Conservation (phyloP, 2,888 invertebrate species). For the Eupithecia dodoneata region DNA sequence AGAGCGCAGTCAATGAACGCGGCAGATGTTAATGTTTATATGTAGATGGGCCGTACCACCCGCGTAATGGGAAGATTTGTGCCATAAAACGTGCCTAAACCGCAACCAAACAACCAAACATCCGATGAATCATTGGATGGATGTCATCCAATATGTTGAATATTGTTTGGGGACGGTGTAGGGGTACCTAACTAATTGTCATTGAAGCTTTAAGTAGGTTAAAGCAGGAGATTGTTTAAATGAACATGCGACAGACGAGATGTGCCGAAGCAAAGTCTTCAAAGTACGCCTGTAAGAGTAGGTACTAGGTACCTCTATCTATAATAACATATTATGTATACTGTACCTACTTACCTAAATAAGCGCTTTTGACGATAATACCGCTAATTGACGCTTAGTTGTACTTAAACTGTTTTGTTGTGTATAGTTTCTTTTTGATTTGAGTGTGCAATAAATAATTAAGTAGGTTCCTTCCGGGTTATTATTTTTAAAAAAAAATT, state of each 20-base stretch:
- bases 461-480: too few species aligned
- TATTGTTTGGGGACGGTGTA: neutral
- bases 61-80: constrained; percentile 10
- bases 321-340: too few species aligned
- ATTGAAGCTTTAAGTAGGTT: neutral
- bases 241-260: neutral
- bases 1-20: neutral
- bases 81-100: constrained; percentile 16
- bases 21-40: constrained; percentile 4
- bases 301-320: too few species aligned
- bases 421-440: too few species aligned
- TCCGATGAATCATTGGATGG: constrained; percentile 14
- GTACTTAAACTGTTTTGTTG: too few species aligned
- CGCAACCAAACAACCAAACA: neutral
- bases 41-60: neutral
- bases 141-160: constrained; percentile 16
- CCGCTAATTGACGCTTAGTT: too few species aligned
- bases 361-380: too few species aligned
- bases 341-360: too few species aligned
- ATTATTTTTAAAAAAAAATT: too few species aligned
- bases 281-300: neutral
- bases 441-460: too few species aligned
- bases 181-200: neutral
- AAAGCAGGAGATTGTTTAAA: neutral
- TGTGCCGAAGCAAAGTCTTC: neutral